A percentile compares a stretch with the other conserved stretches of the same genome.
Conservation (phyloP, 2,888 invertebrate genomes). For the Holacanthella duospinosa region DNA sequence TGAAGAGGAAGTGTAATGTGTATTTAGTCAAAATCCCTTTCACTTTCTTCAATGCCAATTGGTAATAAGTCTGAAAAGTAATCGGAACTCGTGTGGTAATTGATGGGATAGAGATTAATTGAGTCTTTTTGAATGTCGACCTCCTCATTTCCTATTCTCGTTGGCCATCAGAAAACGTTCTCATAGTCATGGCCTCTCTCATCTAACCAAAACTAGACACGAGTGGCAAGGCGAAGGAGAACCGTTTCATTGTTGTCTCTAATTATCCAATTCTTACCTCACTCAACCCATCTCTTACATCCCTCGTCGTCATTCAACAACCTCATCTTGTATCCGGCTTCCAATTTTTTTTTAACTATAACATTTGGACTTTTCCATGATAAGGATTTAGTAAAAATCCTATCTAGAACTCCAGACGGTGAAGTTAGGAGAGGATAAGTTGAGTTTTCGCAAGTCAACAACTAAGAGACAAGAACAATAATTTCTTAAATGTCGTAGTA, state of each 20-base stretch:
- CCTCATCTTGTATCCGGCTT: too few species aligned
- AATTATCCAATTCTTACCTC: background rate
- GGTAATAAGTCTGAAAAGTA: background rate
- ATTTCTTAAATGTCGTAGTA: too few species aligned
- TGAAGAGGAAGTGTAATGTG: too few species aligned
- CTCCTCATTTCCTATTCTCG: background rate
- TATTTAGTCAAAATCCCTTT: background rate
- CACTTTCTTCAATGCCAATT: background rate
- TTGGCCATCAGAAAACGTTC: background rate
- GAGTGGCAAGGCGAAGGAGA: constrained; percentile 2
- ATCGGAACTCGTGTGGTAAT: background rate
- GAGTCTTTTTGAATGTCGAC: background rate
- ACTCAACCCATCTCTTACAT: too few species aligned
- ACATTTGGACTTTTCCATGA: too few species aligned
- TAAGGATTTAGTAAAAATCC: too few species aligned
- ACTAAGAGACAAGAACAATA: too few species aligned
- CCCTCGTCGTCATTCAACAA: too few species aligned
- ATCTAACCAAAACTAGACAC: background rate
- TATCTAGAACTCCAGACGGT: too few species aligned
- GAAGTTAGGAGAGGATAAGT: too few species aligned
- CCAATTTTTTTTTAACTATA: too few species aligned
- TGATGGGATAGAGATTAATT: constrained; percentile 4
- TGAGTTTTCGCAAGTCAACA: too few species aligned
- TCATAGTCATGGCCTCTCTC: constrained; percentile 2
- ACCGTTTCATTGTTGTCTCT: constrained; percentile 3